Percentiles rank a stretch among this genome's conserved stretches.
Evolutionary conservation across 2,888 invertebrate species (phyloP).

Genomic region (Entomobrya proxima): DNA sequence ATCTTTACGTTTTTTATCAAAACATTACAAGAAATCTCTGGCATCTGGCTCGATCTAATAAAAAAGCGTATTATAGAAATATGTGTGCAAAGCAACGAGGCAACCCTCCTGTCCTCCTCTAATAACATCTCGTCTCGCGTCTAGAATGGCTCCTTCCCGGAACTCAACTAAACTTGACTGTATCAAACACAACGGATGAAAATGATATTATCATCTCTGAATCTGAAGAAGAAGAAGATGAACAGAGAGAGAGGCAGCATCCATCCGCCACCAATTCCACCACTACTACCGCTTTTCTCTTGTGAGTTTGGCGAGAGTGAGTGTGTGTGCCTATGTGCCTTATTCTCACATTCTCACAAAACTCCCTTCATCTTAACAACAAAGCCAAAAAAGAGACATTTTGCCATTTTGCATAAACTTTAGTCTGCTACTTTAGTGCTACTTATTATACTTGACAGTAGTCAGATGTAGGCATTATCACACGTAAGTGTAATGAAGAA

Average conservation of each 20-base stretch:
- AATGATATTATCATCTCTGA: constrained; percentile 49
- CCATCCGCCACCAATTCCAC: neutral
- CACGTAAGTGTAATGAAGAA: neutral
- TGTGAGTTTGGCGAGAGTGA: neutral
- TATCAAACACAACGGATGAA: constrained; percentile 51
- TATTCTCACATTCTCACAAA: neutral
- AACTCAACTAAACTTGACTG: constrained; percentile 60
- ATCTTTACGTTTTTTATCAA: too few species aligned
- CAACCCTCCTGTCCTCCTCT: constrained; percentile 24
- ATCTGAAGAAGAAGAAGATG: neutral
- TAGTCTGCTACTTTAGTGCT: neutral
- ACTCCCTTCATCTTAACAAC: constrained; percentile 31
- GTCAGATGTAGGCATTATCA: too few species aligned
- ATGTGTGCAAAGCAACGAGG: too few species aligned
- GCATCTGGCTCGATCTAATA: constrained; percentile 40
- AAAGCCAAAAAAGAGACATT: constrained; percentile 34
- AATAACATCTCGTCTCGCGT: constrained; percentile 8
- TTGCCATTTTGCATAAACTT: constrained; percentile 33
- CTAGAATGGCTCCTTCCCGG: constrained; percentile 52
- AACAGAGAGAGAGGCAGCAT: neutral
- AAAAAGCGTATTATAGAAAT: constrained; percentile 1
- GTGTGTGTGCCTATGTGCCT: neutral
- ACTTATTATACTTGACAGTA: too few species aligned
- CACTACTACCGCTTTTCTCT: neutral
- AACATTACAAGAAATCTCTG: constrained; percentile 26